phyloP scores from a whole-genome alignment of 2,888 invertebrate species.

The Bellardia bayeri region DNA sequence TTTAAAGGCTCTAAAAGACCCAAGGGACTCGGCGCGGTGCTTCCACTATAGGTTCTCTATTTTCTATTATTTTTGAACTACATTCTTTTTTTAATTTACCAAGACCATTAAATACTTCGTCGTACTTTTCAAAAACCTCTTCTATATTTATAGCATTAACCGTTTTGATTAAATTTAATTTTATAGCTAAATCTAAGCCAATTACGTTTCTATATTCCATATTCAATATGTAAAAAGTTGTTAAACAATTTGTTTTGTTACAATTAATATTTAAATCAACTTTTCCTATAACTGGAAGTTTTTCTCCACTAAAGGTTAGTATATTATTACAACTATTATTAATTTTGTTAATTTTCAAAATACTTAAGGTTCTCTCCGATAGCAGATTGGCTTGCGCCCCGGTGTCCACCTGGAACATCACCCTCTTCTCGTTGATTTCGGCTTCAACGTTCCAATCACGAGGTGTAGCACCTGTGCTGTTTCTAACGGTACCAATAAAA shows the following conservation, averaged over 20 bases:
- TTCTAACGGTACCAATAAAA: neutral
- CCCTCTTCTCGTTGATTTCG: conserved; percentile 1
- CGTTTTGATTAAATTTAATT: conserved; percentile 39
- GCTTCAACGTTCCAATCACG: neutral
- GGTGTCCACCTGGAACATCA: conserved; percentile 20
- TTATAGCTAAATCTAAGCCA: conserved; percentile 35
- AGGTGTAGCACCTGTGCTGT: neutral
- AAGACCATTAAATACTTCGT: neutral
- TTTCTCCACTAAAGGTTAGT: conserved; percentile 53
- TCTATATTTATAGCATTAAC: conserved; percentile 41
- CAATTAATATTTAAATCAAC: neutral
- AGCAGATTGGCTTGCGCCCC: conserved; percentile 35
- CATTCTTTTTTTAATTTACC: conserved; percentile 29
- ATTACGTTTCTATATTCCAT: conserved; percentile 23
- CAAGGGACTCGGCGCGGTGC: conserved; percentile 31
- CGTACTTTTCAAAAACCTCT: conserved; percentile 41
- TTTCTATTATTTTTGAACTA: conserved; percentile 13
- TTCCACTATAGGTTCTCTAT: conserved; percentile 36
- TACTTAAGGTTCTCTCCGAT: conserved; percentile 19
- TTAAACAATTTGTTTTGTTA: neutral
- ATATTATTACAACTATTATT: conserved; percentile 35
- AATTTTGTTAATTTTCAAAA: neutral
- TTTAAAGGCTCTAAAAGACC: conserved; percentile 36
- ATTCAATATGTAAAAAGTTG: neutral
- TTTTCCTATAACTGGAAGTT: conserved; percentile 20